phyloP scores from a whole-genome alignment of 2,113 vertebrate genomes.

The Galemys pyrenaicus region DNA sequence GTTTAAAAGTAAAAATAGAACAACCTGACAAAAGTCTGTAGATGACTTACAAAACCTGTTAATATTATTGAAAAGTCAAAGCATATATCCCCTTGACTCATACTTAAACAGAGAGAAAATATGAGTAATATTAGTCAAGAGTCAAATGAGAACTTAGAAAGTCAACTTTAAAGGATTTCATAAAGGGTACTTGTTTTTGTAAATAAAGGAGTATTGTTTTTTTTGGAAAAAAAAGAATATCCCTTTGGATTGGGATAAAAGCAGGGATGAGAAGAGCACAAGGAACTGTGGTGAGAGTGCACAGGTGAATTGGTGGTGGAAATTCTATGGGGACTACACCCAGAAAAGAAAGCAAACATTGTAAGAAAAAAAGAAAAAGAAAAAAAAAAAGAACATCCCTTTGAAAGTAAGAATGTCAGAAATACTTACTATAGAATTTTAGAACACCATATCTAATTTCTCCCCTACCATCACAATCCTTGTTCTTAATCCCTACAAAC shows the following conservation, averaged over 20 bases:
- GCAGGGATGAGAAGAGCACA: too few relatives aligned
- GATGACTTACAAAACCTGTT: neutral
- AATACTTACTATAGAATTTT: neutral
- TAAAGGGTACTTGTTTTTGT: neutral
- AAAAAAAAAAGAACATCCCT: neutral
- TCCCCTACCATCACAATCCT: neutral
- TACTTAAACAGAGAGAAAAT: constrained; percentile 39
- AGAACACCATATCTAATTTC: neutral
- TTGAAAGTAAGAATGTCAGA: neutral
- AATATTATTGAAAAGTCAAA: constrained; percentile 13
- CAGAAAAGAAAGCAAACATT: too few relatives aligned
- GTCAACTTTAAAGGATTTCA: constrained; percentile 5
- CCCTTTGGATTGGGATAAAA: too few relatives aligned
- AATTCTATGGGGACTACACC: too few relatives aligned
- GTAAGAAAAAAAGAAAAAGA: too few relatives aligned
- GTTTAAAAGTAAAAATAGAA: constrained; percentile 8
- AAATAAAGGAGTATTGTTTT: neutral
- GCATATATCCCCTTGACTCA: neutral
- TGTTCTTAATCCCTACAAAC: neutral
- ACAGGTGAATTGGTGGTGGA: too few relatives aligned
- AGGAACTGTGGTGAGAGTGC: too few relatives aligned
- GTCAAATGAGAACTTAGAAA: constrained; percentile 35
- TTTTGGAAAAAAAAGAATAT: neutral
- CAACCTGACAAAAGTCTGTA: neutral
- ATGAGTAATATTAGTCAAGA: neutral